Base-by-base conservation (phyloP, 2,113 vertebrate genomes). In the Dinomys branickii region DNA sequence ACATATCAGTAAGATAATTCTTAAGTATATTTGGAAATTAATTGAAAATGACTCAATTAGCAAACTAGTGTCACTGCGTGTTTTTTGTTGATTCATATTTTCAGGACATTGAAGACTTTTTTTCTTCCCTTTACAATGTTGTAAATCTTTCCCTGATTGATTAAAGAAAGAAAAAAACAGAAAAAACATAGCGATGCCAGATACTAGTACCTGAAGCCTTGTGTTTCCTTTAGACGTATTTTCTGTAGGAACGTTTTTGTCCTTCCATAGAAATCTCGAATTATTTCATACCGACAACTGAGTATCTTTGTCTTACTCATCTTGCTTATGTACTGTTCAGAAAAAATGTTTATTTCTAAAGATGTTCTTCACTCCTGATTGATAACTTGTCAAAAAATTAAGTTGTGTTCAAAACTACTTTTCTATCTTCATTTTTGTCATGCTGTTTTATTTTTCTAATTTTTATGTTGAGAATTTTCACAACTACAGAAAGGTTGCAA, bases 401-500 rank as follows among this genome's bases (percentile, higher is more conserved):
- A 73, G 75, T 69, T 38, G 65, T 96, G 35, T 80, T 96, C 61
- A 90, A 44, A 69, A 80, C 85, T 85, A n/a, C 33, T 90, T 38
- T 78, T 52, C 20, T 78, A 30, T 67, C 65, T 69, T n/a, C n/a
- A 30, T 3, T 69, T 86, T 89, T 73, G 20, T 77, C 19, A n/a
- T 41, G 61, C 59, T 67, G 92, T 20, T 86, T 61, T 54, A 56
- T 95, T 59, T 81, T 0, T 6, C 44, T 14, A 77, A 16, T 44
- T 85, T 88, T 67, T 90, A 50, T 65, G 73, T 86, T 63, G 86
- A 85, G 80, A 85, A 71, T 85, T 78, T 93, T 90, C 22, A 71
- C 26, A 96, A 44, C 69, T 71, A 20, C 5, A 82, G 24, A 83
- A 78, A 67, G 90, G 2, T 41, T 94, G 17, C 67, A 91, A n/a